Percentiles rank a stretch among this genome's conserved stretches.
phyloP scores from a whole-genome alignment of 2,113 vertebrate species.

The Rhea pennata region DNA sequence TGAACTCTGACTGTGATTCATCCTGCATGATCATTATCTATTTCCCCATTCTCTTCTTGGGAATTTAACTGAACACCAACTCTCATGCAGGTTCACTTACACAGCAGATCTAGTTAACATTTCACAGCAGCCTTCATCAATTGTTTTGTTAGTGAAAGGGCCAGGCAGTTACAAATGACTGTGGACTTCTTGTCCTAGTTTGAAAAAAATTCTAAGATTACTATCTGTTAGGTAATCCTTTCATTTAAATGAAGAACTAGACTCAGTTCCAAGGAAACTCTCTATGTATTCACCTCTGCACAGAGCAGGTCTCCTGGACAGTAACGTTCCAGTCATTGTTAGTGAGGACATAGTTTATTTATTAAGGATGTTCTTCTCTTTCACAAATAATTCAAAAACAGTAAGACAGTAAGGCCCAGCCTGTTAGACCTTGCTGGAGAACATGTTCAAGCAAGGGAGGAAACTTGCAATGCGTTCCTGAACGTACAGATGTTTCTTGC shows the following conservation, averaged over 20 bases:
- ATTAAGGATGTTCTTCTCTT: not conserved
- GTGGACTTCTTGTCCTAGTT: not conserved
- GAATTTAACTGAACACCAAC: not conserved
- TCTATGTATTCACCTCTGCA: fast-evolving
- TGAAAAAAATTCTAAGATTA: not conserved
- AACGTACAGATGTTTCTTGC: not conserved
- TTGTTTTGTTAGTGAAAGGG: not conserved
- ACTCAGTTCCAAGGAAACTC: not conserved
- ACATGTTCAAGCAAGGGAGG: not conserved
- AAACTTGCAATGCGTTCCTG: not conserved
- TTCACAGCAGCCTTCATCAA: not conserved
- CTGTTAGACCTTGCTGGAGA: not conserved
- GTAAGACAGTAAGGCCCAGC: not conserved
- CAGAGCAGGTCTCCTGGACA: not conserved
- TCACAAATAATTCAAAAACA: not conserved
- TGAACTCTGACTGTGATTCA: not conserved
- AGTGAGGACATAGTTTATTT: not conserved
- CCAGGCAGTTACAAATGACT: not conserved
- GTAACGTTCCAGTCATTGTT: not conserved
- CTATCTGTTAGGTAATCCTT: not conserved
- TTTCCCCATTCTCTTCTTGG: not conserved
- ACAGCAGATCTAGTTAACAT: not conserved
- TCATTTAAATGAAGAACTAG: not conserved
- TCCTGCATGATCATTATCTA: not conserved
- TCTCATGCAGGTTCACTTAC: not conserved